Evolutionary conservation across 1,140 invertebrate species (phyloP), one percentile per base, ranked within the genome.

Genomic region (Orussus abietinus): DNA sequence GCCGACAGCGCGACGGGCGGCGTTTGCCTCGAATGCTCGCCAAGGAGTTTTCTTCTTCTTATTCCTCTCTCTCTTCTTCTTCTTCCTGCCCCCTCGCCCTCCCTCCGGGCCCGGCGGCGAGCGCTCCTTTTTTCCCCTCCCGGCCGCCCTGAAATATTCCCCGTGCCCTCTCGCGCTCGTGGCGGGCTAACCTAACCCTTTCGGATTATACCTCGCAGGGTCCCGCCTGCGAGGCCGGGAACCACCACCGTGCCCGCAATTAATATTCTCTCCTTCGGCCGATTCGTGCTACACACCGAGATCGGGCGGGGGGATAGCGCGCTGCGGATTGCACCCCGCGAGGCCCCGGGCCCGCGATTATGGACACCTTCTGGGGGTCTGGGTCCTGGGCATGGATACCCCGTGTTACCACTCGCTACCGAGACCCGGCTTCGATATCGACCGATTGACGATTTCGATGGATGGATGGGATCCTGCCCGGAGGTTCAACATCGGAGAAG

Each of bases 1-100:
- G 71, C 57, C 69, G 71, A 72, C 71, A 72, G 71, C 71, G 53
- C 71, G 64, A 74, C 71, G 71, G 71, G 69, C 69, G 69, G 71
- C 69, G 66, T 72, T 72, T 72, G 69, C 69, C 65, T 74, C 71
- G 67, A 74, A 72, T 66, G 64, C 66, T 69, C 68, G 62, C 67
- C 65, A 64, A 66, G 58, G 60, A 65, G 59, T 65, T 64, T 69
- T 67, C 63, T 68, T 64, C 62, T 58, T 68, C 60, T 64, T 65
- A 47, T 41, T 51, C 49, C 45, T 55, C 47, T 43, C 57, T 51
- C 51, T 56, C 44, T 28, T 32, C 38, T 19, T 40, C 38, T 22
- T 22, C 18, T 31, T 17, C 38, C 31, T 40, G 20, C 5, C 12
- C 18, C 26, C 5, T 13, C 12, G n/a, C 38, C 17, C 18, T 42